Percentiles rank a stretch among this genome's conserved stretches.
phyloP scores from a whole-genome alignment of 1,140 invertebrate species.

The Achroia grisella region DNA sequence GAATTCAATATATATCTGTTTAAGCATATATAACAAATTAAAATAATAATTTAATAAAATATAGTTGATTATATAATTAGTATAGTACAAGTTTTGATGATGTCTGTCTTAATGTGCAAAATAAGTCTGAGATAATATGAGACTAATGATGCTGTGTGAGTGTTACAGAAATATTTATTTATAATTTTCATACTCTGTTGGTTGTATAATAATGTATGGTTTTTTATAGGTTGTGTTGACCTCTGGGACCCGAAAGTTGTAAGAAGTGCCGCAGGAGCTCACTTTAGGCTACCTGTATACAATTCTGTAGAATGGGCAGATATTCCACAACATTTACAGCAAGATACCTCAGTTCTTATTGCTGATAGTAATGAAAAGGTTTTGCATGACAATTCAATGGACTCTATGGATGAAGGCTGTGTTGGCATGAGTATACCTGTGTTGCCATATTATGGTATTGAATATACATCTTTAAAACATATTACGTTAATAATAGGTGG shows the following conservation, averaged over 20 bases:
- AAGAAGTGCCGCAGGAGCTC: constrained; percentile 85
- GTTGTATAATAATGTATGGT: no score
- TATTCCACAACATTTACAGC: constrained; percentile 71
- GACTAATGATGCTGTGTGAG: no score
- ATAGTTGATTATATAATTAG: no score
- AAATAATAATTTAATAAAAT: no score
- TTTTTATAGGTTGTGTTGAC: constrained; percentile 86
- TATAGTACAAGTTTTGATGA: no score
- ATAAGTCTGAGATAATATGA: no score
- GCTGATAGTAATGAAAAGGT: constrained; percentile 79
- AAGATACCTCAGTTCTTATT: constrained; percentile 77
- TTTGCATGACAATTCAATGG: constrained; percentile 11
- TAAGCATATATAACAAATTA: no score
- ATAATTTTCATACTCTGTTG: no score
- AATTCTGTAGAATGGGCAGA: constrained; percentile 79
- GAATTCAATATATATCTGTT: no score
- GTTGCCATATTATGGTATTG: constrained; percentile 77
- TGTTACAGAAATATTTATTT: no score
- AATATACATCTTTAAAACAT: constrained; percentile 72
- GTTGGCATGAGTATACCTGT: constrained; percentile 63
- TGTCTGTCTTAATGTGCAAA: no score
- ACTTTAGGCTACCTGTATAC: constrained; percentile 85
- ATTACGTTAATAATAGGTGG: constrained; percentile 86
- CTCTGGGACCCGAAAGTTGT: constrained; percentile 92
- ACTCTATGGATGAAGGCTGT: constrained; percentile 22